Base-by-base conservation (phyloP, 2,113 vertebrate species). In the Brienomyrus brachyistius region DNA sequence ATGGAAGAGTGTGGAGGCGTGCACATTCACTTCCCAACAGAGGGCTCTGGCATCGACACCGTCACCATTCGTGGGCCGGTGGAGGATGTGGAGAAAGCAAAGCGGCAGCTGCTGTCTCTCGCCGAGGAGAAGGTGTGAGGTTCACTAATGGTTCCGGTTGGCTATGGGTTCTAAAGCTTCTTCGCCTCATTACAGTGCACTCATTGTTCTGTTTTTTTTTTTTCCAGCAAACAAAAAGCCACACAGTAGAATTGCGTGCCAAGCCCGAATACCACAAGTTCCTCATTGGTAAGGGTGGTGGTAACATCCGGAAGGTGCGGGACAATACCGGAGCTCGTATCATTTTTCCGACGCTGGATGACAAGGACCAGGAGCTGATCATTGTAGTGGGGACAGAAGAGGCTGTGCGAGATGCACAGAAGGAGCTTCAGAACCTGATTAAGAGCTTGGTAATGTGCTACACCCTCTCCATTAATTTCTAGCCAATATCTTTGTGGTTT, bases 261-360 rank as follows among this genome's bases (percentile, higher is more conserved):
- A 99, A 99, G 92, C 98, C 98, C 0, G 98, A 99, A 88, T 99
- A 99, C 93, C 98, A 99, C 96, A 99, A 98, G 91, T 99, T 99
- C 95, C 97, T 99, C 56, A 99, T 99, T 0, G 98, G 98, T 35
- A 99, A 99, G 91, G 98, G 98, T 1, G 98, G 98, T 0, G 97
- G 96, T 91, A 99, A 98, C 93, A 99, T 99, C 91, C 98, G 98
- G 19, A 99, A 98, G 93, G 98, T 99, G 90, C 97, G 98, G 0
- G 98, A 99, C 93, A 98, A 95, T 94, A 99, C 98, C 0, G 98
- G 98, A 0, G 98, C 98, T 80, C 97, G 98, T 90, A 97, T 99
- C 90, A 98, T 99, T 88, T 99, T 99, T 93, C 98, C 98, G 0
- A 96, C 97, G 0, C 91, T 95, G 0, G 98, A 99, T 0, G 98